phyloP scores from a whole-genome alignment of 92 coral and sea anemone species.

The Heteractis magnifica region DNA sequence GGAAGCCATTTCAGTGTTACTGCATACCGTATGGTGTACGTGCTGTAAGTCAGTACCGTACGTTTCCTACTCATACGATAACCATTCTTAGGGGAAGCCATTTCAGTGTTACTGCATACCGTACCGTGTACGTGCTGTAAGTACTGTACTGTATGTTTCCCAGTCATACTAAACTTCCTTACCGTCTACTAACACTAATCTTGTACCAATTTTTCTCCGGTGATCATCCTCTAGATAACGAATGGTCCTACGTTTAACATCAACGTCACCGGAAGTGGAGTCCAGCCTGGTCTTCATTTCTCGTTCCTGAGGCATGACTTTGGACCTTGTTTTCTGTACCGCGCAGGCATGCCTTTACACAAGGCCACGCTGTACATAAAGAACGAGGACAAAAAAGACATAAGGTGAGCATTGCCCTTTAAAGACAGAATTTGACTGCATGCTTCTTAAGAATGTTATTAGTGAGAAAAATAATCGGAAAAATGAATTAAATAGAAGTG shows the following conservation, averaged over 20 bases:
- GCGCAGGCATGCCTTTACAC: conserved; percentile 94
- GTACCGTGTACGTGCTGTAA: no score
- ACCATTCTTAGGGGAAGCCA: no score
- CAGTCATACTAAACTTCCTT: background rate
- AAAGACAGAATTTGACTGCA: no score
- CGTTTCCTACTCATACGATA: no score
- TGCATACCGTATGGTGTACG: no score
- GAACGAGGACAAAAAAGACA: conserved; percentile 87
- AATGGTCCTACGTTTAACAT: conserved; percentile 91
- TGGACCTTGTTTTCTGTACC: conserved; percentile 97
- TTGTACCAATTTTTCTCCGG: background rate
- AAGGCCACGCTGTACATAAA: conserved; percentile 69
- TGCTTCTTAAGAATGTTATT: no score
- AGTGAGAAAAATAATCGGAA: no score
- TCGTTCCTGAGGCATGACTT: conserved; percentile 88
- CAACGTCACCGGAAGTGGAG: conserved; percentile 87
- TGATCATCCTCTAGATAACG: conserved; percentile 60
- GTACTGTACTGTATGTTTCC: no score
- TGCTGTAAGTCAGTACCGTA: no score
- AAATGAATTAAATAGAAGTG: no score
- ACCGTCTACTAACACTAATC: background rate
- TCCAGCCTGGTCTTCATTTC: conserved; percentile 85
- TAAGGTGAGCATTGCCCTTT: conserved; percentile 53
- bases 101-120: no score
- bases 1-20: no score